phyloP scores from a whole-genome alignment of 2,888 invertebrate genomes.

The Epinotia demarniana region DNA sequence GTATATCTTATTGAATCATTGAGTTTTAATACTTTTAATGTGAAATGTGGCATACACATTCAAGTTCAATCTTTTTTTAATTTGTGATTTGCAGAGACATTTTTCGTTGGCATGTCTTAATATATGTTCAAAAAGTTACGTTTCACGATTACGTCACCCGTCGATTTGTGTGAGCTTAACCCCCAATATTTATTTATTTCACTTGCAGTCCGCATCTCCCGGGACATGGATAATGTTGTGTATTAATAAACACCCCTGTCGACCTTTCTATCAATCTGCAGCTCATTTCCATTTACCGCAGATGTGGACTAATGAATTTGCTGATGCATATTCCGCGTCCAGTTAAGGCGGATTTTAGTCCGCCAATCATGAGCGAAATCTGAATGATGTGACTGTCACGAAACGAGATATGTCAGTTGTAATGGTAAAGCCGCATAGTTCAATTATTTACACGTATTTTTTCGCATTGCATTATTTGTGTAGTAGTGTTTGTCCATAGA shows the following conservation, averaged over 20 bases:
- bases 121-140: too few species aligned
- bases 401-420: background rate
- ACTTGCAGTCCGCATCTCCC: background rate
- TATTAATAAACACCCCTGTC: background rate
- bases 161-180: background rate
- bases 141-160: too few species aligned
- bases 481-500: too few species aligned
- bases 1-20: too few species aligned
- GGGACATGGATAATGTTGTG: slow-evolving; percentile 6
- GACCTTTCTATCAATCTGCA: slow-evolving; percentile 11
- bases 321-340: slow-evolving; percentile 31
- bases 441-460: background rate
- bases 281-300: slow-evolving; percentile 19
- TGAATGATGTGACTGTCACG: background rate
- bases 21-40: too few species aligned
- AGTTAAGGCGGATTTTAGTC: slow-evolving; percentile 11
- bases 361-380: slow-evolving; percentile 15
- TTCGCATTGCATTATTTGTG: too few species aligned
- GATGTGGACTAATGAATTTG: slow-evolving; percentile 30
- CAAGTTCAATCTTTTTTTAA: too few species aligned
- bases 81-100: too few species aligned
- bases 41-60: too few species aligned
- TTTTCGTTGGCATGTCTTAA: too few species aligned
- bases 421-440: background rate
- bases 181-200: background rate